Percentiles rank a stretch among this genome's conserved stretches.
Evolutionary conservation across 2,113 vertebrate species (phyloP).

Genomic region (Mungos mungo): DNA sequence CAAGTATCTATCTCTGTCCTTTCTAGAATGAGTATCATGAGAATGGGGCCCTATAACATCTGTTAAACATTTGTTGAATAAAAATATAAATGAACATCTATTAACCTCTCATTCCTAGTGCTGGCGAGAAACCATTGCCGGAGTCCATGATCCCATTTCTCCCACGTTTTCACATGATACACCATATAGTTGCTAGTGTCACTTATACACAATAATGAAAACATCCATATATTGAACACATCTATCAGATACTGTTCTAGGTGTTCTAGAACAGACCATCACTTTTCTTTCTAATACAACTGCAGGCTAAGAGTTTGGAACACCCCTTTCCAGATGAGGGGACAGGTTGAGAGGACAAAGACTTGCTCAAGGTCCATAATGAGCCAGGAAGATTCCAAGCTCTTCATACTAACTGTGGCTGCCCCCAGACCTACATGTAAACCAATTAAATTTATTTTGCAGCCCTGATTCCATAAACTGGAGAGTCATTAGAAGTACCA

Average conservation of each 20-base stretch:
- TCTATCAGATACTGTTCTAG: background rate
- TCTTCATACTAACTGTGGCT: background rate
- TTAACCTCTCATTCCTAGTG: background rate
- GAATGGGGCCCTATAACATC: background rate
- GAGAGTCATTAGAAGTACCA: background rate
- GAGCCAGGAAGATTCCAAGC: background rate
- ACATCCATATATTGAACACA: background rate
- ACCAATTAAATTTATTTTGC: background rate
- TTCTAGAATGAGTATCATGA: constrained; percentile 8
- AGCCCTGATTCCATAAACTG: background rate
- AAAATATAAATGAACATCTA: background rate
- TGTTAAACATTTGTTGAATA: background rate
- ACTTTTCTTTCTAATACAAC: background rate
- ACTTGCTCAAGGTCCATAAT: background rate
- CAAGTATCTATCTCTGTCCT: background rate
- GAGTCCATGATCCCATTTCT: background rate
- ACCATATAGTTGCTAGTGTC: background rate
- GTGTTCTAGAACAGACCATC: background rate
- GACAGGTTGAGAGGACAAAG: background rate
- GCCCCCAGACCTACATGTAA: background rate
- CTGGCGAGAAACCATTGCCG: background rate
- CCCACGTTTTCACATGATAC: background rate
- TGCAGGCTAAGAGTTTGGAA: background rate
- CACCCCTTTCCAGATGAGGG: background rate
- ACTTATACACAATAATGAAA: background rate